Conservation (phyloP, 2,888 invertebrate genomes). For the Caenorhabditis sp. region DNA sequence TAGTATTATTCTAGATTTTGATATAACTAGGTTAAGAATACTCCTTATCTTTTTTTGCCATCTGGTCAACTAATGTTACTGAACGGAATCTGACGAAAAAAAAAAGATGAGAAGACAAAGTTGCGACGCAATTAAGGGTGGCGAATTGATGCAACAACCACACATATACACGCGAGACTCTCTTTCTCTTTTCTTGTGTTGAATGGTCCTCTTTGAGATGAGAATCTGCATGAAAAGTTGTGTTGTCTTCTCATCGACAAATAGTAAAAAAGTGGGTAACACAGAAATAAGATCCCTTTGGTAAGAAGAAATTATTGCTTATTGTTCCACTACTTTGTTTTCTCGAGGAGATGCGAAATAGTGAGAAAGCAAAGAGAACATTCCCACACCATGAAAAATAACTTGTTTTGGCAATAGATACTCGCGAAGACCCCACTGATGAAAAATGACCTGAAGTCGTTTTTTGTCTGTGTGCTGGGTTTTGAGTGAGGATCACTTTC, state of each 20-base stretch:
- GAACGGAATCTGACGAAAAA: conserved; percentile 40
- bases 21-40: background rate
- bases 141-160: conserved; percentile 50
- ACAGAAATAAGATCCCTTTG: conserved; percentile 25
- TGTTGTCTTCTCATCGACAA: background rate
- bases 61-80: conserved; percentile 12
- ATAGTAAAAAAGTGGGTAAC: conserved; percentile 4
- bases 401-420: conserved; percentile 59
- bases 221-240: conserved; percentile 26
- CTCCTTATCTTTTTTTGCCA: conserved; percentile 1
- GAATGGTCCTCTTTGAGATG: conserved; percentile 36
- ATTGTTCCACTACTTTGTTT: conserved; percentile 15
- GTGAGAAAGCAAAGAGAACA: conserved; percentile 18
- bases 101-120: conserved; percentile 57
- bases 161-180: conserved; percentile 41
- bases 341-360: background rate
- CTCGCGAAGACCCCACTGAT: conserved; percentile 38
- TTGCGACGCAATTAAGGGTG: conserved; percentile 62
- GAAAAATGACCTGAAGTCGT: conserved; percentile 61
- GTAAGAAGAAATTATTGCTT: conserved; percentile 5
- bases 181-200: conserved; percentile 28
- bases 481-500: conserved; percentile 2
- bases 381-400: conserved; percentile 56
- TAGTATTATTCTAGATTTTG: background rate
- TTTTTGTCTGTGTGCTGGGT: conserved; percentile 27